Conservation (phyloP, 2,888 invertebrate species). For the Cataglyphis cursor region DNA sequence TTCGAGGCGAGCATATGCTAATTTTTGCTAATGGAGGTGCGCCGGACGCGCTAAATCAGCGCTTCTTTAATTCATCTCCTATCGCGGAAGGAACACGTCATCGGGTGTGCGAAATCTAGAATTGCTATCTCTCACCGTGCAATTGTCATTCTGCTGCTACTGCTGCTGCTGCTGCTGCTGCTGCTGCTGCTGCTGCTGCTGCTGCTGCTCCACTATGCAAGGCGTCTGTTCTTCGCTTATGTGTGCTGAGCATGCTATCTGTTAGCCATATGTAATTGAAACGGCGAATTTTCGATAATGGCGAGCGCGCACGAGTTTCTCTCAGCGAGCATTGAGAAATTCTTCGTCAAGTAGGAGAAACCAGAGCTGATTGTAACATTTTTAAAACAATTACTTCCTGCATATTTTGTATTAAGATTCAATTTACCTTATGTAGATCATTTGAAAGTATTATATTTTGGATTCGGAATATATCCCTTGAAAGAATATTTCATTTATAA, state of each 20-base stretch:
- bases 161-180: constrained; percentile 8
- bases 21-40: constrained; percentile 72
- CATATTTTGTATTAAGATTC: no score
- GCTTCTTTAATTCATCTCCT: constrained; percentile 58
- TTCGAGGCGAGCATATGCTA: constrained; percentile 68
- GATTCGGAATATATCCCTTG: no score
- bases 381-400: no score
- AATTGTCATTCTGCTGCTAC: background rate
- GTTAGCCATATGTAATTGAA: constrained; percentile 32
- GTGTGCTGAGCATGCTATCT: constrained; percentile 39
- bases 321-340: background rate
- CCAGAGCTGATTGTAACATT: no score
- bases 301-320: constrained; percentile 25
- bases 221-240: constrained; percentile 31
- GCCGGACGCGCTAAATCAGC: constrained; percentile 60
- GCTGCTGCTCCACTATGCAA: constrained; percentile 33
- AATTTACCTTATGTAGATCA: no score
- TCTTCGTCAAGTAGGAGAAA: background rate
- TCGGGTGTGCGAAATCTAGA: constrained; percentile 29
- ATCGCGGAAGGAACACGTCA: constrained; percentile 49
- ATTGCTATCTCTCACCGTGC: constrained; percentile 43
- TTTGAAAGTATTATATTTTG: no score
- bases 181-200: no score
- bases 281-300: constrained; percentile 31
- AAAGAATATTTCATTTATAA: no score